phyloP scores from a whole-genome alignment of 2,113 vertebrate genomes.

The Cichladusa arquata region DNA sequence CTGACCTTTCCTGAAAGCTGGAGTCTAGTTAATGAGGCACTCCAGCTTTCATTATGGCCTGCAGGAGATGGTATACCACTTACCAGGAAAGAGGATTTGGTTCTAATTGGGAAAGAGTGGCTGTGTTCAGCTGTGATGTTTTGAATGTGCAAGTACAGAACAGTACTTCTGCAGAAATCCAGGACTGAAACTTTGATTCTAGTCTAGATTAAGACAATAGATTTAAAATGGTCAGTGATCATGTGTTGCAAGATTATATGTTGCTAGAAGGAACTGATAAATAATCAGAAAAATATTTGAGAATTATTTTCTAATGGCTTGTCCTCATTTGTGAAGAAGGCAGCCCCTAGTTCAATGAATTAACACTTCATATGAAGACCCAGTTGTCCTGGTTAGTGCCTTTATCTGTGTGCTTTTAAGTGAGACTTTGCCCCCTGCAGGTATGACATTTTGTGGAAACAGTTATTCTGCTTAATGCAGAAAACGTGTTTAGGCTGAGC shows the following conservation, averaged over 20 bases:
- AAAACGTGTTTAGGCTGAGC: neutral
- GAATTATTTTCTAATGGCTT: neutral
- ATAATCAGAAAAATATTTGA: neutral
- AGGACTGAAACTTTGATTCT: neutral
- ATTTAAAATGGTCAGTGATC: neutral
- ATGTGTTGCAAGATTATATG: accelerated
- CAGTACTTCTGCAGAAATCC: neutral
- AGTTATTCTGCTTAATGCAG: neutral
- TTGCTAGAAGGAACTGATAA: neutral
- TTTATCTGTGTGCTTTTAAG: neutral
- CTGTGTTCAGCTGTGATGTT: neutral
- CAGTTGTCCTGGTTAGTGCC: neutral
- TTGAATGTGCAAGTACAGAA: neutral
- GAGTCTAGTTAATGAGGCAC: neutral
- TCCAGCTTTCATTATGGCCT: neutral
- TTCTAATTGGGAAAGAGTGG: neutral
- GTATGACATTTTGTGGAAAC: neutral
- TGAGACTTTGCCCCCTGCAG: neutral
- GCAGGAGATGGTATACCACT: neutral
- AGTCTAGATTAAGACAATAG: neutral
- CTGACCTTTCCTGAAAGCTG: neutral
- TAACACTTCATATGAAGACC: neutral
- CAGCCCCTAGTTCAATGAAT: neutral
- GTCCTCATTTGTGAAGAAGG: neutral
- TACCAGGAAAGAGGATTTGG: neutral